Evolutionary conservation across 2,113 vertebrate genomes (phyloP).

Genomic region (Hymenochirus boettgeri): DNA sequence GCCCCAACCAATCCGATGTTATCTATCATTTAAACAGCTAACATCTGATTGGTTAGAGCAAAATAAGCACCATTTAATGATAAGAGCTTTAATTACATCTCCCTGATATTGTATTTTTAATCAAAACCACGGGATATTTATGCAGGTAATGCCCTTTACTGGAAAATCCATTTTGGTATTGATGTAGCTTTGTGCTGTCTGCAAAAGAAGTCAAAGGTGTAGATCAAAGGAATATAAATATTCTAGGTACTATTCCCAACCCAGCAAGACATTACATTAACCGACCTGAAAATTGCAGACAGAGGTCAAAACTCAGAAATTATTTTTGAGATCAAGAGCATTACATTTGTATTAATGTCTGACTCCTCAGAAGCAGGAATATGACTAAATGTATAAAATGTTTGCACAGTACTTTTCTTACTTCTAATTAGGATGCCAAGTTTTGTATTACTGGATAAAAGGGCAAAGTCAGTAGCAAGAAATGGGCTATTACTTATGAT

Average conservation of each 20-base stretch:
- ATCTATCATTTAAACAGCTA: too few species aligned
- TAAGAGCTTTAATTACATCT: too few species aligned
- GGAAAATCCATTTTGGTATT: conserved; percentile 2
- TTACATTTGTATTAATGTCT: conserved; percentile 22
- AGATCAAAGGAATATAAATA: conserved; percentile 30
- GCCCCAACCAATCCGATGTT: too few species aligned
- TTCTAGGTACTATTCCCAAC: conserved; percentile 28
- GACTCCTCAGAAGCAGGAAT: background rate
- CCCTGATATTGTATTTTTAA: too few species aligned
- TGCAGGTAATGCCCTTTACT: conserved; percentile 4
- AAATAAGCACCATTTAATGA: too few species aligned
- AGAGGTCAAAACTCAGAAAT: conserved; percentile 4
- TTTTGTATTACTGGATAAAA: conserved; percentile 15
- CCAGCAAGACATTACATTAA: conserved; percentile 16
- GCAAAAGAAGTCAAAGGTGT: conserved; percentile 28
- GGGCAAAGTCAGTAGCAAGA: background rate
- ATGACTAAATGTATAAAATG: conserved; percentile 13
- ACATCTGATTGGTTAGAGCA: too few species aligned
- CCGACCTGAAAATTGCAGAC: conserved; percentile 18
- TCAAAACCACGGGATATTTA: too few species aligned
- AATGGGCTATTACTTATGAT: conserved; percentile 21
- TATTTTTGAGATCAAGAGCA: background rate
- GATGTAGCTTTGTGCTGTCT: conserved; percentile 10
- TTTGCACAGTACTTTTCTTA: conserved; percentile 5
- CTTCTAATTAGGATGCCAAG: conserved; percentile 6